Evolutionary conservation across 2,113 vertebrate species (phyloP).

Genomic region (Pseudorasbora parva): DNA sequence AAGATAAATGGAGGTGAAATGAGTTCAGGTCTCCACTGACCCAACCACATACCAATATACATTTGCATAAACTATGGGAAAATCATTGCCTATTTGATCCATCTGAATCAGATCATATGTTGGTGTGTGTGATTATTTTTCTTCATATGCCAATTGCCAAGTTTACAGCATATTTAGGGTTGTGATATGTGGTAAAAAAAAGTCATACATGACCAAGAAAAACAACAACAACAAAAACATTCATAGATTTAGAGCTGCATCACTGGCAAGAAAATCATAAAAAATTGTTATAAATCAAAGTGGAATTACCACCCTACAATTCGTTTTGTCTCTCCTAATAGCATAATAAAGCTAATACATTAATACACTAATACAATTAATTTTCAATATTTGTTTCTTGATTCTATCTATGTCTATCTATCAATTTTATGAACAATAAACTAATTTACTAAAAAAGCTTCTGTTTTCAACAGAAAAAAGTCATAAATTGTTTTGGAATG

Average conservation of each 20-base stretch:
- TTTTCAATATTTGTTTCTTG: too few relatives aligned
- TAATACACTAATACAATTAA: too few relatives aligned
- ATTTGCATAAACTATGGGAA: slow-evolving; percentile 6
- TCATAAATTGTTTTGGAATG: background rate
- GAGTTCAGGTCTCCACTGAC: background rate
- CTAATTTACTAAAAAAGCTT: background rate
- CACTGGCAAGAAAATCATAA: background rate
- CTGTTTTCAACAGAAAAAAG: background rate
- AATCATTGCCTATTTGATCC: slow-evolving; percentile 1
- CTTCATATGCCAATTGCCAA: background rate
- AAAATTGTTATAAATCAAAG: background rate
- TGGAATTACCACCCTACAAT: slow-evolving; percentile 3
- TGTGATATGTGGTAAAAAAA: background rate
- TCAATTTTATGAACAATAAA: background rate
- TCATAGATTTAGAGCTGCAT: background rate
- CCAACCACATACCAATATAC: background rate
- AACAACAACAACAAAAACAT: background rate
- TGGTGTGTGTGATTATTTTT: background rate
- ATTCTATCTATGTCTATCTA: background rate
- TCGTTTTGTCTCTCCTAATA: background rate
- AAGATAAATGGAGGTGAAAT: slow-evolving; percentile 15
- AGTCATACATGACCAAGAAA: background rate
- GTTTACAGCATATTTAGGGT: background rate
- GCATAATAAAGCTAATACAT: background rate
- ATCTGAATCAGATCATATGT: background rate